Evolutionary conservation across 1,140 invertebrate genomes (phyloP).

Genomic region (Conopomorpha cramerella): DNA sequence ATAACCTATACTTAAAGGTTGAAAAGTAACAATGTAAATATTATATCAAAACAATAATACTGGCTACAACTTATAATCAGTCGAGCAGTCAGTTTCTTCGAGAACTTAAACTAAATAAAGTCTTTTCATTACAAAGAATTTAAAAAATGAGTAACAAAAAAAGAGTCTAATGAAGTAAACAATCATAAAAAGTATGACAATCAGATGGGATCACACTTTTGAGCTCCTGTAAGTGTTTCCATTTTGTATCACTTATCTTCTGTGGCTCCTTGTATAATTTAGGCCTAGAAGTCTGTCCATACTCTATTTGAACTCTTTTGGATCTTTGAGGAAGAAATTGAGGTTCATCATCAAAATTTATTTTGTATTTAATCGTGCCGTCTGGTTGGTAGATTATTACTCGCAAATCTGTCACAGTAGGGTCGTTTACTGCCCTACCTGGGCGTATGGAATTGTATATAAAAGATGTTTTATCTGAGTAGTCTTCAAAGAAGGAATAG

Average conservation of each 20-base stretch:
- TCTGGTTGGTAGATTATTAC: neutral
- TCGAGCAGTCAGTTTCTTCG: no score
- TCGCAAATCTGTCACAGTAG: neutral
- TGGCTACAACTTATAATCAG: no score
- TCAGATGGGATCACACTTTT: neutral
- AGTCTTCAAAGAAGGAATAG: neutral
- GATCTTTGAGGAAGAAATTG: neutral
- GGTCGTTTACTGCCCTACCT: neutral
- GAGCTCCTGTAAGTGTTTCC: neutral
- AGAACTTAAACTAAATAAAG: no score
- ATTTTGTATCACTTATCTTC: neutral
- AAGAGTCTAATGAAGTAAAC: no score
- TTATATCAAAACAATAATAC: no score
- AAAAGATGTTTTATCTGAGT: neutral
- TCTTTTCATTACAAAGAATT: no score
- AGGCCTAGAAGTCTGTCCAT: neutral
- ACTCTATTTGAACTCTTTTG: slow-evolving; percentile 1
- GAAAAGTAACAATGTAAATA: no score
- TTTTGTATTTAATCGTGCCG: neutral
- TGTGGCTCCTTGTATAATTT: neutral
- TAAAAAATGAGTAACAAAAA: no score
- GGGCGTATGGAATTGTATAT: neutral
- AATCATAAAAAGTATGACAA: neutral
- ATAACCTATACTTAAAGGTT: no score
- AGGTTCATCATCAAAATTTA: neutral